A percentile compares a stretch with the other conserved stretches of the same genome.
These are phyloP conservation scores for Oncorhynchus mykiss DNA, from an alignment of 2,113 vertebrate genomes.

Conservation along the genomic window DNA sequence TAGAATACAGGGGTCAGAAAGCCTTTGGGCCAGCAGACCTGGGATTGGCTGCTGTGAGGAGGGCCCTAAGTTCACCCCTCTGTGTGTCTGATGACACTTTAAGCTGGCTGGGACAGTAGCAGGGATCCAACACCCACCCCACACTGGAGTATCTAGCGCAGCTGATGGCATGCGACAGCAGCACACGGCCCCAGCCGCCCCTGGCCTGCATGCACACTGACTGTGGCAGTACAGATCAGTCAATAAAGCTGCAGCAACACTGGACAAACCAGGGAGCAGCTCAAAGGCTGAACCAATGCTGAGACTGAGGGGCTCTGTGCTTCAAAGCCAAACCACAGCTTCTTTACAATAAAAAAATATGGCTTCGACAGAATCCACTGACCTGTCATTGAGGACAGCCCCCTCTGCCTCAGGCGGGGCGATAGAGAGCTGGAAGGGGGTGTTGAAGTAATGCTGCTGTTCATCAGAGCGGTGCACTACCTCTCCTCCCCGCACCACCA, in stretches of 20 bases:
- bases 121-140: conserved; percentile 28
- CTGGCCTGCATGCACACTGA: neutral
- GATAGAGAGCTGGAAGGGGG: conserved; percentile 96
- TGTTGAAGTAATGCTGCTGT: conserved; percentile 93
- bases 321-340: neutral
- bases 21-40: conserved; percentile 19
- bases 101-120: conserved; percentile 50
- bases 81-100: conserved; percentile 56
- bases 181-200: conserved; percentile 47
- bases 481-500: conserved; percentile 93
- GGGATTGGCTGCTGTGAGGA: conserved; percentile 34
- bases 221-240: neutral
- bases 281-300: too few species aligned
- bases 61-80: conserved; percentile 24
- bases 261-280: neutral
- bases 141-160: conserved; percentile 28
- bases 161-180: conserved; percentile 34
- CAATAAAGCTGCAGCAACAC: conserved; percentile 6
- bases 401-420: conserved; percentile 93
- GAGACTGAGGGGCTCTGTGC: too few species aligned
- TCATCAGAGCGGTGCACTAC: conserved; percentile 97
- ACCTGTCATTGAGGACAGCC: conserved; percentile 84
- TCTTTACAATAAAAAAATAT: too few species aligned
- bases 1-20: conserved; percentile 24
- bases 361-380: neutral